phyloP scores from a whole-genome alignment of 2,888 invertebrate species.

The Osedax fenrisi region DNA sequence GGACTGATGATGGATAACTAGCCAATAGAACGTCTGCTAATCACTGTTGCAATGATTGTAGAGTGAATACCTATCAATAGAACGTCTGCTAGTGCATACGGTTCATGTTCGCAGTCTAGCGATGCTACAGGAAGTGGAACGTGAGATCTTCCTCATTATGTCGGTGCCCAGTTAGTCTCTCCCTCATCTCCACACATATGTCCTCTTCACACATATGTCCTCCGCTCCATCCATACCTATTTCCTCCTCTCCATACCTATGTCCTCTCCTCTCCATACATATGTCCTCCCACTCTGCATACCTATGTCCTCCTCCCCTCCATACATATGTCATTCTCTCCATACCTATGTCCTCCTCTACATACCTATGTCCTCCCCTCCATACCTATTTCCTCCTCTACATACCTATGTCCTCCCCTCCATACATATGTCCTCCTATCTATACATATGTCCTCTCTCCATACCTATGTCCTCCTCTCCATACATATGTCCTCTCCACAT shows the following conservation, averaged over 20 bases:
- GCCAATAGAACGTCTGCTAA: neutral
- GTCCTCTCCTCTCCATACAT: too few species aligned
- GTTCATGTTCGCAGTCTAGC: slow-evolving; percentile 72
- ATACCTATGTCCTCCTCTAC: neutral
- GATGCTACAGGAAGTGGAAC: slow-evolving; percentile 54
- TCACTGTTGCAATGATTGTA: slow-evolving; percentile 42
- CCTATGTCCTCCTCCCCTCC: too few species aligned
- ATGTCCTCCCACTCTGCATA: too few species aligned
- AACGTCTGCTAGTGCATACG: slow-evolving; percentile 80
- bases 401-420: neutral
- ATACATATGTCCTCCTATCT: neutral
- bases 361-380: neutral
- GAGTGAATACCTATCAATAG: slow-evolving; percentile 84
- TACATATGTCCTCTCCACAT: slow-evolving; percentile 46
- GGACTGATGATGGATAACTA: too few species aligned
- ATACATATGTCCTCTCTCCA: too few species aligned
- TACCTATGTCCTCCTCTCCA: neutral
- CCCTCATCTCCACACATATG: too few species aligned
- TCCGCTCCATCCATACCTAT: too few species aligned
- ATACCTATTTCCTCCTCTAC: neutral
- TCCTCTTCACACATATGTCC: too few species aligned
- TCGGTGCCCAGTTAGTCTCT: slow-evolving; percentile 61
- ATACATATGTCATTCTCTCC: neutral
- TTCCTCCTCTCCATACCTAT: too few species aligned
- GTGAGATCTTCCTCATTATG: slow-evolving; percentile 55